Evolutionary conservation across 2,888 invertebrate genomes (phyloP).

Genomic region (Hemithea aestivaria): DNA sequence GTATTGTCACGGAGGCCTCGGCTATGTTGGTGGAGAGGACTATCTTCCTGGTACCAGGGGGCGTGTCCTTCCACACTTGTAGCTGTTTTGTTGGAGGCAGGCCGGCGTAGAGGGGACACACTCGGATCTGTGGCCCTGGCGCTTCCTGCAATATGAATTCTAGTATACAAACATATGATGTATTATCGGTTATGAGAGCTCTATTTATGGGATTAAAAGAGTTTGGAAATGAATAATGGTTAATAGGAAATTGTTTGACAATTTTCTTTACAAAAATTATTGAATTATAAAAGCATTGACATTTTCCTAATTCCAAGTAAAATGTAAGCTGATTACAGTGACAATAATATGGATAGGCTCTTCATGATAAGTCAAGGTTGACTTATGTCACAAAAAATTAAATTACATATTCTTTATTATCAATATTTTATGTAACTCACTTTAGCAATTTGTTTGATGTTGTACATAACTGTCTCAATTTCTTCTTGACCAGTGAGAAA

Average conservation of each 20-base stretch:
- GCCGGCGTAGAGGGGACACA: constrained; percentile 95
- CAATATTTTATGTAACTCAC: constrained; percentile 48
- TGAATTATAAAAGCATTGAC: no score
- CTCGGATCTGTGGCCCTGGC: constrained; percentile 83
- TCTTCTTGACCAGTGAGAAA: constrained; percentile 98
- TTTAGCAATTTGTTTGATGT: constrained; percentile 85
- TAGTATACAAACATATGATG: constrained; percentile 31
- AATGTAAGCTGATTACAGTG: no score
- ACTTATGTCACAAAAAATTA: no score
- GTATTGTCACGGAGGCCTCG: constrained; percentile 98
- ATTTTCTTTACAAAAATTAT: no score
- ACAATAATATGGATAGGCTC: no score
- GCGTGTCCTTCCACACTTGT: constrained; percentile 88
- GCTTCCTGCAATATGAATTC: constrained; percentile 63
- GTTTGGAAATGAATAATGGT: no score
- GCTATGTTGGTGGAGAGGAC: constrained; percentile 98
- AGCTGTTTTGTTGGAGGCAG: constrained; percentile 92
- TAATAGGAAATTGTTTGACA: no score
- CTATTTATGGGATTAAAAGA: no score
- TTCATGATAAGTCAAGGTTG: no score
- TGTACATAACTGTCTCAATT: constrained; percentile 91
- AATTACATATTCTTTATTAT: no score
- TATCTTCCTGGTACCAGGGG: constrained; percentile 89
- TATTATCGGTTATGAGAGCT: constrained; percentile 14
- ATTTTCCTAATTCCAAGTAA: no score